Evolutionary conservation across 2,888 invertebrate genomes (phyloP), one percentile per base, ranked within the genome.

Genomic region (Platycheirus albimanus): DNA sequence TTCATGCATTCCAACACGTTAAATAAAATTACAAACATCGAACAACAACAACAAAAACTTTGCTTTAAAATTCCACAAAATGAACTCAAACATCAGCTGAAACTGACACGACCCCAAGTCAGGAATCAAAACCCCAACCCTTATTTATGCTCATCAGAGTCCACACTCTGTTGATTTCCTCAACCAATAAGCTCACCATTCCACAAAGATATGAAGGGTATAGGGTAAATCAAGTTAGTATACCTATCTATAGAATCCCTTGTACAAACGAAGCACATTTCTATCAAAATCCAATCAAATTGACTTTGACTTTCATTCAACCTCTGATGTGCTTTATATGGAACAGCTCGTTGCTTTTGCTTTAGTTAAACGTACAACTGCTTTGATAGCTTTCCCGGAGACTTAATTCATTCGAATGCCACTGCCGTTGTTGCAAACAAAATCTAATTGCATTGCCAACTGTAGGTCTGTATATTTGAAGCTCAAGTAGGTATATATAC

Each of bases 271-370:
- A 45, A 61, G 64, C 74, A 67, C 69, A 75, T 36, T 75, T 66
- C 75, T 58, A 80, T 80, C 80, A 80, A 75, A 80, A 75, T 80
- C 75, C 80, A 80, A 80, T 80, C 71, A 66, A 72, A 71, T 66
- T 51, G 58, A 52, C 64, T 78, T 70, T 45, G 64, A 66, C 70
- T 58, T 38, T 52, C 58, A 47, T 58, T 58, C 36, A 58, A 58
- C 17, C 36, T 56, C 45, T 33, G n/a, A n/a, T n/a, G 5, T 33
- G n/a, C 47, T 43, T 61, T 24, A 56, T n/a, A 54, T 38, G 15
- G 17, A n/a, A 30, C 4, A 61, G 43, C 45, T 41, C 24, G 38
- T 20, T 56, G 24, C 6, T 24, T 24, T 24, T 24, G 36, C 20
- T 20, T 52, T 33, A 33, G 33, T 19, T 33, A 11, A 30, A 52